These are phyloP conservation scores for Chymomyza fuscimana DNA, from an alignment of 2,888 invertebrate species.

Conservation along the genomic window DNA sequence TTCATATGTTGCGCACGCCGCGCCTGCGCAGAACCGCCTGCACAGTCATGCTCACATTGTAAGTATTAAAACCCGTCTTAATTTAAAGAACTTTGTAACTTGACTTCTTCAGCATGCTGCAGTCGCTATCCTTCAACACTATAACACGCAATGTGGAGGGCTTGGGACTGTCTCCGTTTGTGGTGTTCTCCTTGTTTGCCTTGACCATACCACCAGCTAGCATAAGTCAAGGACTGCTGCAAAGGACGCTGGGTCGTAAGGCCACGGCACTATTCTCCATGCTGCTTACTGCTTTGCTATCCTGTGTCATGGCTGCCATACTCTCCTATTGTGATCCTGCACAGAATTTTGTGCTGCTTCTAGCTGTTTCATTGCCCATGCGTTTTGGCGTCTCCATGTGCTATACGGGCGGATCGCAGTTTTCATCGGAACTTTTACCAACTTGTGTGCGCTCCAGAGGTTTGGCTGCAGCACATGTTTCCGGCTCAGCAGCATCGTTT, in stretches of 20 bases:
- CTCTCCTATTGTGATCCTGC: slow-evolving; percentile 70
- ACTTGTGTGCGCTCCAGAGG: slow-evolving; percentile 83
- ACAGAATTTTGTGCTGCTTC: slow-evolving; percentile 70
- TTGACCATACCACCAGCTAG: slow-evolving; percentile 81
- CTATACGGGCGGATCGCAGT: slow-evolving; percentile 84
- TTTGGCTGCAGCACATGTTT: slow-evolving; percentile 82
- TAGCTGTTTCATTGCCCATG: slow-evolving; percentile 81
- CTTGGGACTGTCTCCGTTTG: slow-evolving; percentile 81
- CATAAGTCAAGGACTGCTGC: slow-evolving; percentile 67
- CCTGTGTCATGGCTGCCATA: slow-evolving; percentile 79
- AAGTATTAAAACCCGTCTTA: slow-evolving; percentile 58
- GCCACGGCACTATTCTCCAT: slow-evolving; percentile 81
- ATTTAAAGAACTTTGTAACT: neutral
- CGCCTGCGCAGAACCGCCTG: slow-evolving; percentile 81
- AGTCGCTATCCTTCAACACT: slow-evolving; percentile 82
- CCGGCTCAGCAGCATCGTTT: slow-evolving; percentile 82
- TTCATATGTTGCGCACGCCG: slow-evolving; percentile 81
- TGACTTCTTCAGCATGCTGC: slow-evolving; percentile 81
- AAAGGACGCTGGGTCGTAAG: slow-evolving; percentile 79
- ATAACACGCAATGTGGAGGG: slow-evolving; percentile 82
- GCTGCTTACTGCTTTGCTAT: slow-evolving; percentile 80
- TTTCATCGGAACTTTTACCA: slow-evolving; percentile 83
- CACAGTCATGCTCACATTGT: slow-evolving; percentile 82
- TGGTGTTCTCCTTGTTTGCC: slow-evolving; percentile 81
- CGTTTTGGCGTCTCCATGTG: slow-evolving; percentile 82